A percentile compares a stretch with the other conserved stretches of the same genome.
These are phyloP conservation scores for Lasius fuliginosus DNA, from an alignment of 2,888 invertebrate genomes.

Conservation along the genomic window DNA sequence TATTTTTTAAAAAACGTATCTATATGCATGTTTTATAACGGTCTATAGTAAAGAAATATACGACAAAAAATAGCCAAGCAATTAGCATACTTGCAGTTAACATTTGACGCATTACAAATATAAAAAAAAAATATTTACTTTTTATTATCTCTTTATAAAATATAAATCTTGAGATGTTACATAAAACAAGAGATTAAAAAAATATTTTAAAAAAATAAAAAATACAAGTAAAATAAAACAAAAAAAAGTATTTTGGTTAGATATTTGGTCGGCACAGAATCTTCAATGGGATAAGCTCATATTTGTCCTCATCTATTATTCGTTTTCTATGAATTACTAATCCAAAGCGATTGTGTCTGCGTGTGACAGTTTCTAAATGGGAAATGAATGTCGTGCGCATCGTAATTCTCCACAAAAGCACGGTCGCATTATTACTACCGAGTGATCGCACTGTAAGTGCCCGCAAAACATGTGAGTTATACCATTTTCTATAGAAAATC, in stretches of 20 bases:
- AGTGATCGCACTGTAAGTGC: conserved; percentile 58
- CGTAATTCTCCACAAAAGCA: conserved; percentile 64
- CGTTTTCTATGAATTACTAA: conserved; percentile 59
- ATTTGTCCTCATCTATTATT: conserved; percentile 71
- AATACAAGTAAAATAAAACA: not conserved
- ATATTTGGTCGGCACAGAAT: not conserved
- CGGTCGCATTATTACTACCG: conserved; percentile 64
- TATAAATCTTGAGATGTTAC: not conserved
- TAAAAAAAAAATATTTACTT: not conserved
- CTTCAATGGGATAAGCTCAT: conserved; percentile 42
- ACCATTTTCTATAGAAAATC: conserved; percentile 56
- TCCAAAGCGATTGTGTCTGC: conserved; percentile 68
- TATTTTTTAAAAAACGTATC: not conserved
- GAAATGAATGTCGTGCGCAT: conserved; percentile 66
- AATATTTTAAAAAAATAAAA: too few relatives aligned
- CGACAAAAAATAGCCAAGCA: too few relatives aligned
- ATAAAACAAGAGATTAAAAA: not conserved
- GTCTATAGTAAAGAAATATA: too few relatives aligned
- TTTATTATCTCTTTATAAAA: not conserved
- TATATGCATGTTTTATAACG: too few relatives aligned
- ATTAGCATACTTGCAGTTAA: not conserved
- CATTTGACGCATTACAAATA: not conserved
- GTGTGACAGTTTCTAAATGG: conserved; percentile 68
- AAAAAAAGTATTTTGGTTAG: not conserved
- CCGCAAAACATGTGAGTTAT: conserved; percentile 69